Evolutionary conservation across 35 echinoderm and acorn worm species (phyloP).

Genomic region (Nesometra sesokonis): DNA sequence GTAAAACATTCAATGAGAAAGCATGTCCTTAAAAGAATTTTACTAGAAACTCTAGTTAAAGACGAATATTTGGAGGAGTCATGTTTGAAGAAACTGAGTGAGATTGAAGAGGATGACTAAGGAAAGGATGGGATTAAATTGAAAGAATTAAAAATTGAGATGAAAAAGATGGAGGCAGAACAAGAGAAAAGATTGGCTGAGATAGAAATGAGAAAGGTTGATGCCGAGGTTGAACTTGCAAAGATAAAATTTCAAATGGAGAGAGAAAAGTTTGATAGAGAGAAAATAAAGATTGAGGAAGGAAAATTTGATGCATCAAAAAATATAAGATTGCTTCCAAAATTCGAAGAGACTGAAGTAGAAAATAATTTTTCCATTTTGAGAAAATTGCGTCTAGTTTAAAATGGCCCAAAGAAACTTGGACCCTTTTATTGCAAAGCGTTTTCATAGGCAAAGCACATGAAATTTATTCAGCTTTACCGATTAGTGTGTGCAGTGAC

Average conservation of each 20-base stretch:
- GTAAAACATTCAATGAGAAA: constrained; percentile 7
- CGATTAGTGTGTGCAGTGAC: constrained; percentile 6
- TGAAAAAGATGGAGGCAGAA: no score
- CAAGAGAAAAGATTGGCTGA: not conserved
- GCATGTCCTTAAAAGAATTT: not conserved
- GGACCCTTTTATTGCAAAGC: not conserved
- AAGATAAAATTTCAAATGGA: no score
- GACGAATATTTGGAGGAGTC: not conserved
- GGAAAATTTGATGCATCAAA: not conserved
- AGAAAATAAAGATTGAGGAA: not conserved
- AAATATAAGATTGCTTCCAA: not conserved
- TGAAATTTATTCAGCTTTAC: constrained; percentile 27
- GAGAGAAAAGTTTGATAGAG: not conserved
- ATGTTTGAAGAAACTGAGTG: not conserved
- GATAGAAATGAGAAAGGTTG: no score
- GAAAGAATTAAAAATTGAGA: not conserved
- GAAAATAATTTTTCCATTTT: not conserved
- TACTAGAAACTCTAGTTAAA: not conserved
- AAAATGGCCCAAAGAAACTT: not conserved
- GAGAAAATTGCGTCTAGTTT: not conserved
- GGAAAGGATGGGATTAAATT: not conserved
- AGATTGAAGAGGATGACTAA: not conserved
- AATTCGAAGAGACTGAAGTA: not conserved
- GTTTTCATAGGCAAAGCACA: constrained; percentile 39
- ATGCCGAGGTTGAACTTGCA: no score